Evolutionary conservation across 2,113 vertebrate genomes (phyloP).

Genomic region (Syngnathoides biaculeatus): DNA sequence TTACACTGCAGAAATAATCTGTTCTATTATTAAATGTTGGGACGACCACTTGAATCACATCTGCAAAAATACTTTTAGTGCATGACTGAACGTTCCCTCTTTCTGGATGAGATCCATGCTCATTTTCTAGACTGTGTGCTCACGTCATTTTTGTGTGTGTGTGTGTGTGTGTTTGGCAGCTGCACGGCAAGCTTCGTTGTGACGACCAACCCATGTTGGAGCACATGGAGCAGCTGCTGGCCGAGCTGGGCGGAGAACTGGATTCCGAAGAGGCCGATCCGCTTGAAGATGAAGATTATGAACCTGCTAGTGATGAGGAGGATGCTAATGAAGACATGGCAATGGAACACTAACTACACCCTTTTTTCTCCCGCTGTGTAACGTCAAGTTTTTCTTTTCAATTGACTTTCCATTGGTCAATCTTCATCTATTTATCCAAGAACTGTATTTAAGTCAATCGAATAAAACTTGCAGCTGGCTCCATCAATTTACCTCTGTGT

Average conservation of each 20-base stretch:
- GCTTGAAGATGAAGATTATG: slow-evolving; percentile 55
- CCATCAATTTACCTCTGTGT: slow-evolving; percentile 22
- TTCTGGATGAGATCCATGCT: background rate
- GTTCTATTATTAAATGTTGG: no score
- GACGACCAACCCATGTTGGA: slow-evolving; percentile 72
- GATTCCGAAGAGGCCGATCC: slow-evolving; percentile 52
- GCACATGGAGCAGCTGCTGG: slow-evolving; percentile 74
- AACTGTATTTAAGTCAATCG: slow-evolving; percentile 26
- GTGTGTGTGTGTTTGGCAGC: slow-evolving; percentile 55
- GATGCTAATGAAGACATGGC: slow-evolving; percentile 52
- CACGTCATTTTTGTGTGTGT: slow-evolving; percentile 1
- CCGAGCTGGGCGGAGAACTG: slow-evolving; percentile 65
- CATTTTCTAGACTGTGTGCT: background rate
- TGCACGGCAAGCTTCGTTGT: slow-evolving; percentile 74
- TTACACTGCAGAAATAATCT: no score
- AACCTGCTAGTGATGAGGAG: slow-evolving; percentile 67
- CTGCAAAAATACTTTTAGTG: background rate
- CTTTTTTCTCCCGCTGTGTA: background rate
- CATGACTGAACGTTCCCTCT: background rate
- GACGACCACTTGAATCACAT: no score
- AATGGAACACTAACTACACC: slow-evolving; percentile 72
- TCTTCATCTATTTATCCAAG: slow-evolving; percentile 15
- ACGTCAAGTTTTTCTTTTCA: slow-evolving; percentile 16
- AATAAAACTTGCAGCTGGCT: slow-evolving; percentile 40
- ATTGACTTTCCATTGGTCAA: slow-evolving; percentile 21